Evolutionary conservation across 1,140 invertebrate genomes (phyloP), one percentile per base, ranked within the genome.

Genomic region (Mercenaria mercenaria): DNA sequence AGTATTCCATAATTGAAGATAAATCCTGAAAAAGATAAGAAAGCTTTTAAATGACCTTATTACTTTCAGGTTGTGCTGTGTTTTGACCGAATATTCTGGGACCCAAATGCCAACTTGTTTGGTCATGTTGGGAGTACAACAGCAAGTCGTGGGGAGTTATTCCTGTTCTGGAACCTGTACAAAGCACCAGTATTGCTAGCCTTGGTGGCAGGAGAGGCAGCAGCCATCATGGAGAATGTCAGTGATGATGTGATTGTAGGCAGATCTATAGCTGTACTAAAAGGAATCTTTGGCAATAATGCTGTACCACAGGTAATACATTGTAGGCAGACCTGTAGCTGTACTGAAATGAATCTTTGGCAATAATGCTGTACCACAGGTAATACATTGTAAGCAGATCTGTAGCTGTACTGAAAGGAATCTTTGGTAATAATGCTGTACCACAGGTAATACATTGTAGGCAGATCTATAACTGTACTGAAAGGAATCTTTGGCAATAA

Each of bases 41-140:
- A n/a, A n/a, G n/a, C n/a, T n/a, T n/a, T n/a, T n/a, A n/a, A n/a
- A n/a, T n/a, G n/a, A n/a, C n/a, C n/a, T n/a, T n/a, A 32, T 37
- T 86, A 34, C 76, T 93, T 91, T 13, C 94, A 97, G 97, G 98
- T 99, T 41, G 98, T 99, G 39, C 96, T 99, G 43, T 99, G 99
- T 96, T 99, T 99, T 96, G 99, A 99, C 95, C 97, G 98, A 64
- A 98, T 99, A 61, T 99, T 99, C 96, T 99, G 99, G 99, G 99
- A 99, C 95, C 98, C 98, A 1, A 98, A 98, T 95, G 97, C 98
- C 23, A 99, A 99, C 96, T 97, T 99, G 39, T 99, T 99, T 96
- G 99, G 99, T 37, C 98, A 99, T 96, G 99, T 99, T 80, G 99
- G 99, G 18, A 99, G 98, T 91, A 99, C 99, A 2, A 99, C 99